Conservation (phyloP, 2,113 vertebrate species). For the Butorides virescens region DNA sequence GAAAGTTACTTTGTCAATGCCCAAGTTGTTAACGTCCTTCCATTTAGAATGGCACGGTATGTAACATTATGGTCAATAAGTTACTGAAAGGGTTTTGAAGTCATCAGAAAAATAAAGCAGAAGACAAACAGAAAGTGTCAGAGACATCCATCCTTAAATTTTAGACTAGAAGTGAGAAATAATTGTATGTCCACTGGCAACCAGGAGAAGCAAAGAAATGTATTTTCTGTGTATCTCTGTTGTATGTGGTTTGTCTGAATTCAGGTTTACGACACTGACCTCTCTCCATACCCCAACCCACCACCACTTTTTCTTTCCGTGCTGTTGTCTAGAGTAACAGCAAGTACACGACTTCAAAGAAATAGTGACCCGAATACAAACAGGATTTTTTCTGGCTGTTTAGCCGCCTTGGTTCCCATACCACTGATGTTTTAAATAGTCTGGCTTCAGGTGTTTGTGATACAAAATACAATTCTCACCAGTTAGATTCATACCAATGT, state of each 20-base stretch:
- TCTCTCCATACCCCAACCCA: neutral
- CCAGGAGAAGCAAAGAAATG: neutral
- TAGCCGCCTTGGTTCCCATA: constrained; percentile 24
- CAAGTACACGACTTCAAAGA: neutral
- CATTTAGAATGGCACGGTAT: neutral
- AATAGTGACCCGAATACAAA: constrained; percentile 37
- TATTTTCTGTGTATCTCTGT: neutral
- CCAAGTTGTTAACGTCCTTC: neutral
- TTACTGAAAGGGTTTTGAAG: neutral
- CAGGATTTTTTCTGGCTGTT: constrained; percentile 12
- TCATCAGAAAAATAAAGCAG: neutral
- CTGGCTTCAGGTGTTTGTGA: neutral
- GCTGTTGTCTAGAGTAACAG: neutral
- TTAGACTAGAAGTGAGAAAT: neutral
- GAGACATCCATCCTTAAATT: neutral
- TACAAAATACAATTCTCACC: neutral
- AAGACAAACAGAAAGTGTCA: constrained; percentile 5
- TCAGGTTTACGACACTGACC: neutral
- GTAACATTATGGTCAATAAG: neutral
- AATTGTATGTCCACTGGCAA: neutral
- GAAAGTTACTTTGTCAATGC: neutral
- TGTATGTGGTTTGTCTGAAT: neutral
- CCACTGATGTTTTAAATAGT: constrained; percentile 23
- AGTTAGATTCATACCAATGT: neutral
- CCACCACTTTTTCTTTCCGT: neutral